Conservation (phyloP, 2,888 invertebrate species). For the Epirrhoe alternata region DNA sequence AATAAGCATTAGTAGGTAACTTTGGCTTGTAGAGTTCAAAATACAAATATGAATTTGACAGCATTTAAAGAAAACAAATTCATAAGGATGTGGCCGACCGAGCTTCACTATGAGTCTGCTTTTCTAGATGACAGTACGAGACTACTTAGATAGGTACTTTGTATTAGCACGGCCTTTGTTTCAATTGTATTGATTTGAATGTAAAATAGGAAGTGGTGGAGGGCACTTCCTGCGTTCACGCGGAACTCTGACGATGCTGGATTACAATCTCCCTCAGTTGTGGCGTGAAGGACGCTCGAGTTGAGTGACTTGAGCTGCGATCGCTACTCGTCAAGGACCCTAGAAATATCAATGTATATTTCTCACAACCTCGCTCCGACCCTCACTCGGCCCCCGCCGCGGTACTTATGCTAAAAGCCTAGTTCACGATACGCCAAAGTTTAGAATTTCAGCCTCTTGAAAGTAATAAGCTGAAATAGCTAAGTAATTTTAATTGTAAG, state of each 20-base stretch:
- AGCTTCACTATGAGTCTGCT: neutral
- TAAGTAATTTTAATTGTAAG: conserved; percentile 44
- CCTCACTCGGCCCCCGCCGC: conserved; percentile 44
- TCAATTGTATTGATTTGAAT: conserved; percentile 34
- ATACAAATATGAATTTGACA: no score
- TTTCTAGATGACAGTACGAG: neutral
- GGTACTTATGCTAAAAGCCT: conserved; percentile 55
- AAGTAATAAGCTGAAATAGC: conserved; percentile 46
- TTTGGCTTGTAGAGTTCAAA: no score
- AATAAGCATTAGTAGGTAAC: no score
- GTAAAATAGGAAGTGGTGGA: conserved; percentile 36
- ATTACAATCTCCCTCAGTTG: conserved; percentile 66
- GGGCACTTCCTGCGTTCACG: conserved; percentile 56
- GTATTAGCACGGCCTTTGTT: conserved; percentile 8
- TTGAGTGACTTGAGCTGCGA: conserved; percentile 62
- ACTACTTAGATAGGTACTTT: neutral
- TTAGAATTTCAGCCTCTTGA: conserved; percentile 46
- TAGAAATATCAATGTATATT: conserved; percentile 70
- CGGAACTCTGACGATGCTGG: conserved; percentile 54
- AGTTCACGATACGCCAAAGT: conserved; percentile 52
- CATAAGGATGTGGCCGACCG: no score
- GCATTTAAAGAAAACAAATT: no score
- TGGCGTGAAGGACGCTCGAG: conserved; percentile 63
- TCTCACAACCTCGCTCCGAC: conserved; percentile 47
- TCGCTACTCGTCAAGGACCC: conserved; percentile 60